Evolutionary conservation across 2,888 invertebrate genomes (phyloP).

Genomic region (Parapristionchus giblindavisi): DNA sequence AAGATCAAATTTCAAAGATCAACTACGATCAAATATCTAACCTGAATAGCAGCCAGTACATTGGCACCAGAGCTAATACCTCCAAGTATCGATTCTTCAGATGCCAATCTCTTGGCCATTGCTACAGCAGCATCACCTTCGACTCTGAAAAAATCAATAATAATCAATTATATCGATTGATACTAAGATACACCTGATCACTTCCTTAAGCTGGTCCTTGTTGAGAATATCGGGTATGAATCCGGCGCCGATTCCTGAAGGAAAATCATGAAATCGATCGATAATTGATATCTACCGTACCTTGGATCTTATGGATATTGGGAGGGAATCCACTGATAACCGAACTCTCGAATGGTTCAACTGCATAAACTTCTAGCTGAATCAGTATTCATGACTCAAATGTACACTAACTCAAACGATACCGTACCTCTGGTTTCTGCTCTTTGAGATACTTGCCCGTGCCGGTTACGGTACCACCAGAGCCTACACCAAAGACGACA

Average conservation of each 20-base stretch:
- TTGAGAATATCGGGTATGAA: slow-evolving; percentile 50
- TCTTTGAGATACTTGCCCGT: slow-evolving; percentile 48
- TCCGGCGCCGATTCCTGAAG: slow-evolving; percentile 55
- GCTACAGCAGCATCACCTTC: not conserved
- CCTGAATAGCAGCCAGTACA: slow-evolving; percentile 51
- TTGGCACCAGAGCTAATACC: slow-evolving; percentile 59
- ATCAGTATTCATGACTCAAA: not conserved
- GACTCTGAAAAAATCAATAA: not conserved
- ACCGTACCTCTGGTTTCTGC: slow-evolving; percentile 46
- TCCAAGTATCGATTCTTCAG: slow-evolving; percentile 52
- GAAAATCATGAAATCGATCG: not conserved
- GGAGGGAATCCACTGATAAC: slow-evolving; percentile 51
- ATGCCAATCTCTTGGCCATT: slow-evolving; percentile 52
- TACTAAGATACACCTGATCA: slow-evolving; percentile 37
- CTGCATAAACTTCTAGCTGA: slow-evolving; percentile 43
- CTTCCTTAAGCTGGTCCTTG: slow-evolving; percentile 40
- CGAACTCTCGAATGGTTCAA: slow-evolving; percentile 55
- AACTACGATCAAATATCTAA: not conserved
- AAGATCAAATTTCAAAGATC: not conserved
- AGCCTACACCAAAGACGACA: slow-evolving; percentile 64
- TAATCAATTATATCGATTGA: not conserved
- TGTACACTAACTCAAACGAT: no score
- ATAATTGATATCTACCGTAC: slow-evolving; percentile 27
- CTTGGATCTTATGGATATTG: slow-evolving; percentile 55
- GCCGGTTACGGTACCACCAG: slow-evolving; percentile 61